phyloP scores from a whole-genome alignment of 2,888 invertebrate species.

The Polymixis lichenea region DNA sequence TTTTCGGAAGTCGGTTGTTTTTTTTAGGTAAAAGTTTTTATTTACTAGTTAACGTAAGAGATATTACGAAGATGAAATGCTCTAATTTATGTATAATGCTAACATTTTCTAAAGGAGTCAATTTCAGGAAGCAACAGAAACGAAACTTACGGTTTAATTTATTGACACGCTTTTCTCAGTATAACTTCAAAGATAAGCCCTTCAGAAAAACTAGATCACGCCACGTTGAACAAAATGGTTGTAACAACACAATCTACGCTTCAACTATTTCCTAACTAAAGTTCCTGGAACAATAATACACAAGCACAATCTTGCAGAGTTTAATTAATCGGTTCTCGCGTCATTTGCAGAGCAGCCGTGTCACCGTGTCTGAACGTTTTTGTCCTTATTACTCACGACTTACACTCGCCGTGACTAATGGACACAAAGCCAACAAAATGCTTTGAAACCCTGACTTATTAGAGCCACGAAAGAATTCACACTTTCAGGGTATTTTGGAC shows the following conservation, averaged over 20 bases:
- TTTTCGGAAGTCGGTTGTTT: no score
- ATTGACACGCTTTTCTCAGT: no score
- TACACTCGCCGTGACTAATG: conserved; percentile 59
- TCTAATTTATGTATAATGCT: no score
- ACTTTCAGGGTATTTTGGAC: conserved; percentile 34
- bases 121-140: background rate
- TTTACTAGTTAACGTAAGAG: background rate
- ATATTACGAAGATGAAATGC: background rate
- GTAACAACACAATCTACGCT: conserved; percentile 22
- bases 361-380: conserved; percentile 54
- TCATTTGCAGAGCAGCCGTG: conserved; percentile 54
- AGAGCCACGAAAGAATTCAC: conserved; percentile 49
- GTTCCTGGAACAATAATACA: conserved; percentile 30
- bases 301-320: conserved; percentile 22
- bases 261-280: conserved; percentile 13
- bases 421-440: conserved; percentile 60
- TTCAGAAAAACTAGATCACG: background rate
- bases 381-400: conserved; percentile 62
- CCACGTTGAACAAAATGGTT: background rate
- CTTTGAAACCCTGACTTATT: conserved; percentile 48
- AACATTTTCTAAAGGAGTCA: no score
- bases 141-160: background rate
- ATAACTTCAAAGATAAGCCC: background rate
- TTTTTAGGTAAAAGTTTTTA: no score
- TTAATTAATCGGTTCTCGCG: conserved; percentile 59